These are phyloP conservation scores for Hoplostethus mediterraneus DNA, from an alignment of 2,797 vertebrate species.

Conservation along the genomic window DNA sequence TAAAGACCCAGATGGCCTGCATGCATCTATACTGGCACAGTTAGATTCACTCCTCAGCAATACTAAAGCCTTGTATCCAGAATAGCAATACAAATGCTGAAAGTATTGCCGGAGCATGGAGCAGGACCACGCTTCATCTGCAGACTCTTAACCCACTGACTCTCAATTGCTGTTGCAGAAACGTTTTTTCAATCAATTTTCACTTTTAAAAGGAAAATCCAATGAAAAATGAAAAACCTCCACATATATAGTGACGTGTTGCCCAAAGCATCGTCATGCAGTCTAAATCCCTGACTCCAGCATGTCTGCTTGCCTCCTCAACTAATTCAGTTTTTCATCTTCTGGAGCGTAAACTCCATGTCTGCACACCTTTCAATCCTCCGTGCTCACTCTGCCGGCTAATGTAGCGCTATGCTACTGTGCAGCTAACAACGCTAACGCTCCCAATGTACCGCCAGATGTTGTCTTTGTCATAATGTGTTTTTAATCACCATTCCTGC, in stretches of 20 bases:
- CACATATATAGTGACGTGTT: constrained; percentile 23
- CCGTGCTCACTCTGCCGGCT: constrained; percentile 45
- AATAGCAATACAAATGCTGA: no score
- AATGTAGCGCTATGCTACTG: constrained; percentile 58
- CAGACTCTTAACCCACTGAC: neutral
- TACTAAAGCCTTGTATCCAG: no score
- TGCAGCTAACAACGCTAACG: constrained; percentile 44
- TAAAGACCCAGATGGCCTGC: neutral
- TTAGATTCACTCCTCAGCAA: neutral
- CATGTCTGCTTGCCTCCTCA: neutral
- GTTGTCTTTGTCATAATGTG: constrained; percentile 85
- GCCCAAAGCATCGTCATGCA: constrained; percentile 23
- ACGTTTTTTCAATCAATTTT: no score
- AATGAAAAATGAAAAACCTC: constrained; percentile 38
- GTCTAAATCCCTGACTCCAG: constrained; percentile 39
- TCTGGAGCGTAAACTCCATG: constrained; percentile 25
- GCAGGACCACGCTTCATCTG: neutral
- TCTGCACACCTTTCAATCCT: constrained; percentile 62
- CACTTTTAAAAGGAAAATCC: no score
- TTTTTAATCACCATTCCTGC: constrained; percentile 85
- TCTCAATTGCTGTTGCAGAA: neutral
- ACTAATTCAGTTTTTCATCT: constrained; percentile 33
- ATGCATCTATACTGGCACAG: neutral
- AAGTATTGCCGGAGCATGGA: no score
- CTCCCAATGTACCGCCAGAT: constrained; percentile 76